Conservation (phyloP, 2,113 vertebrate genomes). For the Cyprinodon tularosa region DNA sequence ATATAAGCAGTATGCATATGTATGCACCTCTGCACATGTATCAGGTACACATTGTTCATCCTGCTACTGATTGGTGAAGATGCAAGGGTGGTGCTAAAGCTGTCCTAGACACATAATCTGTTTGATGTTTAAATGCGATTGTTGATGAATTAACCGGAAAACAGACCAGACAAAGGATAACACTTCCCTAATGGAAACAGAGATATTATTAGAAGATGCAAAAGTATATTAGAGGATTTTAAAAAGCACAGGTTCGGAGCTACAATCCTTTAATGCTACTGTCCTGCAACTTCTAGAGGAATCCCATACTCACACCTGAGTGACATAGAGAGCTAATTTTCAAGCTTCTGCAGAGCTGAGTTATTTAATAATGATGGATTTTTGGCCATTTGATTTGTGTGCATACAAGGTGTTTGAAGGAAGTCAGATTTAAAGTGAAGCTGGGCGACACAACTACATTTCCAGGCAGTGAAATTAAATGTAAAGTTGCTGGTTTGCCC, state of each 20-base stretch:
- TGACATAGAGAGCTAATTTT: not conserved
- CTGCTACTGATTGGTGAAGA: not conserved
- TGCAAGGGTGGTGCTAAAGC: not conserved
- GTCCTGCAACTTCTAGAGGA: not conserved
- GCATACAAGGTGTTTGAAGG: not conserved
- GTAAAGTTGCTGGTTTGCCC: not conserved
- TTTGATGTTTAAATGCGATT: not conserved
- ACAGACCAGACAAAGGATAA: not conserved
- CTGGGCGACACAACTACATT: not conserved
- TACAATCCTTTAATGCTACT: not conserved
- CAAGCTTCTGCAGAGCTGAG: not conserved
- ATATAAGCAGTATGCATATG: not conserved
- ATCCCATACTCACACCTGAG: not conserved
- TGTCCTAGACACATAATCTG: not conserved
- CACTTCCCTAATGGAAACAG: conserved; percentile 1
- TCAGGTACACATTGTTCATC: not conserved
- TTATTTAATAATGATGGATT: not conserved
- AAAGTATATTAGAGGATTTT: not conserved
- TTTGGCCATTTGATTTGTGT: not conserved
- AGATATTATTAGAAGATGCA: conserved; percentile 11
- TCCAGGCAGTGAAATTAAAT: not conserved
- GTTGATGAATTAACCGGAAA: conserved; percentile 4
- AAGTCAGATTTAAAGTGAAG: not conserved
- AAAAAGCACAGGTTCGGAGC: not conserved
- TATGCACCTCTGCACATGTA: not conserved